phyloP scores from a whole-genome alignment of 2,113 vertebrate species.

The Brienomyrus longianalis region DNA sequence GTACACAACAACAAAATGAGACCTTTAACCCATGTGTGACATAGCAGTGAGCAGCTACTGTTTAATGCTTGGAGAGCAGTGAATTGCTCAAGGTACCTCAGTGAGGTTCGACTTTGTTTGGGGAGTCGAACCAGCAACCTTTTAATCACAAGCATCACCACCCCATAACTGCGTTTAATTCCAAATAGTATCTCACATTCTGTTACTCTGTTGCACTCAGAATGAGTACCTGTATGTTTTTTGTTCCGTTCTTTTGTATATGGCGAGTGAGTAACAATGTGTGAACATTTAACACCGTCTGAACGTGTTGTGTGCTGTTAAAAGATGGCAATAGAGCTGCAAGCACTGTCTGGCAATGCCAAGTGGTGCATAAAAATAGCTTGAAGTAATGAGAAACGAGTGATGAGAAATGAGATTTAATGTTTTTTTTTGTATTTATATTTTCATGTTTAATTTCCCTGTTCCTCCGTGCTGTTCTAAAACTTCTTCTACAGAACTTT shows the following conservation, averaged over 20 bases:
- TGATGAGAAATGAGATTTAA: neutral
- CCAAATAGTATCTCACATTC: neutral
- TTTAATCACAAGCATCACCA: too few relatives aligned
- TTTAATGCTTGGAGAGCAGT: too few relatives aligned
- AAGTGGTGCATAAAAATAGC: neutral
- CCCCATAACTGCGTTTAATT: neutral
- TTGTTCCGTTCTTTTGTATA: neutral
- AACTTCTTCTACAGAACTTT: neutral
- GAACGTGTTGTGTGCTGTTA: neutral
- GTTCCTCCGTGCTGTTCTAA: neutral
- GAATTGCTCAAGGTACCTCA: too few relatives aligned
- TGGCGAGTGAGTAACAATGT: conserved; percentile 6
- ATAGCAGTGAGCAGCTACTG: too few relatives aligned
- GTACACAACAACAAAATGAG: too few relatives aligned
- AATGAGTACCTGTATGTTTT: neutral
- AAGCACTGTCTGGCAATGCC: neutral
- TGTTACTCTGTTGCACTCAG: neutral
- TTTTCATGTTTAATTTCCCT: neutral
- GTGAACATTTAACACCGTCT: neutral
- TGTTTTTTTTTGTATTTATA: neutral
- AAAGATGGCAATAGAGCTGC: neutral
- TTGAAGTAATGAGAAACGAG: neutral
- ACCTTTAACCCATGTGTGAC: too few relatives aligned
- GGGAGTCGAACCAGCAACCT: too few relatives aligned
- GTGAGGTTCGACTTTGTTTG: too few relatives aligned